Evolutionary conservation across 2,113 vertebrate species (phyloP), one percentile per base, ranked within the genome.

Genomic region (Cephalopholis sonnerati): DNA sequence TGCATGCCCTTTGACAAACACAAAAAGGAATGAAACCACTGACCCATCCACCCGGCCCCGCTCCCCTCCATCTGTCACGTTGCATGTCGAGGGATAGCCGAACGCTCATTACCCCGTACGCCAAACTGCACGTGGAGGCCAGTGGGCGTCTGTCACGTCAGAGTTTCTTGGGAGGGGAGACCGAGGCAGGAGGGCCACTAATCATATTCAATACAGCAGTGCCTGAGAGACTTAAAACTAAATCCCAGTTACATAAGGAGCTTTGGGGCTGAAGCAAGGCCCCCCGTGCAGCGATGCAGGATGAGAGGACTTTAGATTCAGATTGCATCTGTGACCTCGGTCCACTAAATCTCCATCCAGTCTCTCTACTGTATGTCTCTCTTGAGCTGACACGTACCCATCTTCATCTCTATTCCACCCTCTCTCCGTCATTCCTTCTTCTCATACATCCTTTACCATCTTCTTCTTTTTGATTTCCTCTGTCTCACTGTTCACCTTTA

Each of bases 191-290:
- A 87, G 83, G 89, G 67, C 86, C 90, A 88, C 89, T 94, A 94
- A 95, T 94, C 93, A 93, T 94, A 94, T 93, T 93, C 92, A 93
- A 95, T 94, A 92, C 88, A 92, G 90, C 84, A 88, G 83, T 22
- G 89, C 83, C 89, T 81, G 86, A 87, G 87, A 87, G 89, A 91
- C 88, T 92, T 91, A 86, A 89, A 92, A 91, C 89, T 81, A 94
- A 93, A 91, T 90, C 90, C 86, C 77, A 87, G 83, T 95, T 95
- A 94, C 74, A 88, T 95, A 95, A 94, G 88, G 83, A 90, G 92
- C 91, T 95, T 95, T 94, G 69, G 82, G 79, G 86, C 82, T 86
- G 85, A 84, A 82, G 82, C 83, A 77, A 74, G 74, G 61, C 81
- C 91, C 90, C 92, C 88, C 61, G 63, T 70, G 87, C 79, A 73